A percentile compares a stretch with the other conserved stretches of the same genome.
Conservation (phyloP, 2,888 invertebrate species). For the Beris morrisii region DNA sequence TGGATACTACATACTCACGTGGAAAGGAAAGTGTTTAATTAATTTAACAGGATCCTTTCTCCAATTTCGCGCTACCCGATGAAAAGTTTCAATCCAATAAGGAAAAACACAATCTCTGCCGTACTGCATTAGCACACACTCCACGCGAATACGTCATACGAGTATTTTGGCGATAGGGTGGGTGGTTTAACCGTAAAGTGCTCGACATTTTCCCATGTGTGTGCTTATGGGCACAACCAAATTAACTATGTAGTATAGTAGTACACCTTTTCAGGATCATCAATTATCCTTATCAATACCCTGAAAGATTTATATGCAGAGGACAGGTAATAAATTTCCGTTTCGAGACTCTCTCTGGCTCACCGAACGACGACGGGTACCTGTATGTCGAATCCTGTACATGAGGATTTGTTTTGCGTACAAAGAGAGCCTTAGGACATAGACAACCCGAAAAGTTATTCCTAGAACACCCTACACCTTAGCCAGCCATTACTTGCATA, state of each 20-base stretch:
- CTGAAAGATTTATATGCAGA: conserved; percentile 40
- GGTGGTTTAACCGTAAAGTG: too few species aligned
- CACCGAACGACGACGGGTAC: conserved; percentile 29
- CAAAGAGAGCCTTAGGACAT: neutral
- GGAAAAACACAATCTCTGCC: too few species aligned
- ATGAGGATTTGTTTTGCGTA: too few species aligned
- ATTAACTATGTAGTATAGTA: conserved; percentile 23
- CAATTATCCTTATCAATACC: conserved; percentile 42
- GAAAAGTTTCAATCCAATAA: too few species aligned
- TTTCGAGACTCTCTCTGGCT: conserved; percentile 17
- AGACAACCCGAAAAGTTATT: conserved; percentile 21
- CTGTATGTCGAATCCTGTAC: conserved; percentile 1
- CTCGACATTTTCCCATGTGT: too few species aligned
- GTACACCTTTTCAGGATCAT: conserved; percentile 37
- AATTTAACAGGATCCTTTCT: too few species aligned
- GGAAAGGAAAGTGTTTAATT: too few species aligned
- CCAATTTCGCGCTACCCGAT: too few species aligned
- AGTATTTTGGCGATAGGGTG: too few species aligned
- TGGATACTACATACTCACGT: too few species aligned
- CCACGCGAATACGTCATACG: too few species aligned
- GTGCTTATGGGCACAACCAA: conserved; percentile 8
- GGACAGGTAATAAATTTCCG: conserved; percentile 39
- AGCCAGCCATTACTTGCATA: conserved; percentile 28
- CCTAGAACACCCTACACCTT: neutral
- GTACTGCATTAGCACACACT: too few species aligned